phyloP scores from a whole-genome alignment of 2,888 invertebrate species.

The Chloroclysta siterata region DNA sequence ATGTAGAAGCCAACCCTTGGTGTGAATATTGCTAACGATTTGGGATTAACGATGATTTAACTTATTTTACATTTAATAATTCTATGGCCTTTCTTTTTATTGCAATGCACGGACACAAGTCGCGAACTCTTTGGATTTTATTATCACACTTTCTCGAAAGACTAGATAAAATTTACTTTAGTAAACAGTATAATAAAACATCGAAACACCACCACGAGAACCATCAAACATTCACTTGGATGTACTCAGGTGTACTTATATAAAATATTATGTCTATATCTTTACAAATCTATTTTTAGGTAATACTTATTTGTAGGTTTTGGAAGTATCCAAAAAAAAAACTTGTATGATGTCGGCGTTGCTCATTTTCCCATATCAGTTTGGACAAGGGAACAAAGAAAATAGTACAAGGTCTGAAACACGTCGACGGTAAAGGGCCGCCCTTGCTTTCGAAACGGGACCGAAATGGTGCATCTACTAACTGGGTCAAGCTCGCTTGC shows the following conservation, averaged over 20 bases:
- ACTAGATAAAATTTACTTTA: neutral
- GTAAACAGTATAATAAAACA: neutral
- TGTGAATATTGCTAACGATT: neutral
- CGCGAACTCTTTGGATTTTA: neutral
- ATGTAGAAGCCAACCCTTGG: too few relatives aligned
- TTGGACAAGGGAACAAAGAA: constrained; percentile 48
- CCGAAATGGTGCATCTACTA: constrained; percentile 80
- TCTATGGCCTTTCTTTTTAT: neutral
- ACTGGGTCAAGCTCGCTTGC: constrained; percentile 81
- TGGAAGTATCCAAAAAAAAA: neutral
- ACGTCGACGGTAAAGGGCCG: constrained; percentile 63
- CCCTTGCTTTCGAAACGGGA: constrained; percentile 72
- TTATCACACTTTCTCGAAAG: neutral
- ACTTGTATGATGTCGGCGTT: neutral
- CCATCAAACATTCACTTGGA: too few relatives aligned
- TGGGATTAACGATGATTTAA: neutral
- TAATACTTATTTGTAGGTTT: neutral
- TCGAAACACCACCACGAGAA: neutral
- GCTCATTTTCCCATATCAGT: neutral
- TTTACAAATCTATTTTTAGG: neutral
- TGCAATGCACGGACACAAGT: neutral
- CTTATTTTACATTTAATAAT: neutral
- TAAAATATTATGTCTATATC: neutral
- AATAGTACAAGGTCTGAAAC: constrained; percentile 47
- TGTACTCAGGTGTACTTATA: neutral